These are phyloP conservation scores for Medauroidea extradentata DNA, from an alignment of 1,140 invertebrate species.

Conservation along the genomic window DNA sequence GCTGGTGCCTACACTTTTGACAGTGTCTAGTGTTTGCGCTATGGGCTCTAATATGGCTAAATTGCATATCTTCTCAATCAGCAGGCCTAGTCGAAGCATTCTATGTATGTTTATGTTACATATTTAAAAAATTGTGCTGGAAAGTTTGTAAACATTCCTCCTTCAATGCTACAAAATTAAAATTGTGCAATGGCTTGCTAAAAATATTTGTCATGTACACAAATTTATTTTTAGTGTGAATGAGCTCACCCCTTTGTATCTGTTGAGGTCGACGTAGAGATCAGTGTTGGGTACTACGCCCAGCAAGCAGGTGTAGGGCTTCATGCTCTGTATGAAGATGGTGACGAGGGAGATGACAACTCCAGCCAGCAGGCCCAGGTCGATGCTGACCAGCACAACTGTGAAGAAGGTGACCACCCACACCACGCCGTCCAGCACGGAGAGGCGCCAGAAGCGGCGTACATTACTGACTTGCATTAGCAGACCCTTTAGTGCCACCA, in stretches of 20 bases:
- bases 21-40: too few species aligned
- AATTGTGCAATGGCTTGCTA: too few species aligned
- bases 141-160: too few species aligned
- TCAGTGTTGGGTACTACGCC: conserved; percentile 68
- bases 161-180: too few species aligned
- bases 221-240: too few species aligned
- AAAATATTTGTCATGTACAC: too few species aligned
- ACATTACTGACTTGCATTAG: conserved; percentile 76
- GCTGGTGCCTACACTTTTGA: too few species aligned
- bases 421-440: conserved; percentile 73
- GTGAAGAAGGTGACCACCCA: conserved; percentile 79
- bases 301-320: conserved; percentile 58
- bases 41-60: too few species aligned
- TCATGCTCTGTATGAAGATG: conserved; percentile 59
- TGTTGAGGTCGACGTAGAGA: conserved; percentile 66
- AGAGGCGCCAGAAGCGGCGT: conserved; percentile 65
- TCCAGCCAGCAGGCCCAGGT: conserved; percentile 71
- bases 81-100: too few species aligned
- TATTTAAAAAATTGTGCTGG: too few species aligned
- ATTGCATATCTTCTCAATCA: too few species aligned
- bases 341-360: conserved; percentile 66
- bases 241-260: conserved; percentile 64
- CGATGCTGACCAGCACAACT: conserved; percentile 81
- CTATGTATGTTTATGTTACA: too few species aligned
- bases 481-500: conserved; percentile 87